phyloP scores from a whole-genome alignment of 2,888 invertebrate genomes.

The Deilephila elpenor region DNA sequence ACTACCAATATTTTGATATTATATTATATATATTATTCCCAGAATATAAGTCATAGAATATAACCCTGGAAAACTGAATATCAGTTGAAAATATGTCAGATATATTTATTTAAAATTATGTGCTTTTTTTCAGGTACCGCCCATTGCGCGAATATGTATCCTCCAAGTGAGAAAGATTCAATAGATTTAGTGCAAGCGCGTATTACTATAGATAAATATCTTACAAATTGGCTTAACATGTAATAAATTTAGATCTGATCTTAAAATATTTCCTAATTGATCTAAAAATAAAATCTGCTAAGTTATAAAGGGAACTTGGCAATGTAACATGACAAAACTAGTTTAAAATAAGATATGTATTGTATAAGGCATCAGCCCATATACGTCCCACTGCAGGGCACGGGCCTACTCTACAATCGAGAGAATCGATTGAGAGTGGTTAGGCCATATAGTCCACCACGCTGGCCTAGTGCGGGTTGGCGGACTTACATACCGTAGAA shows the following conservation, averaged over 20 bases:
- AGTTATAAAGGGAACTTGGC: background rate
- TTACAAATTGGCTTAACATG: slow-evolving; percentile 82
- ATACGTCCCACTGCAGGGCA: no score
- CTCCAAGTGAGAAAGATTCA: slow-evolving; percentile 87
- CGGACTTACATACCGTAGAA: no score
- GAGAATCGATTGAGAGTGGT: no score
- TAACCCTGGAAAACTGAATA: no score
- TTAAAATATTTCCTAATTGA: background rate
- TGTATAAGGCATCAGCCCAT: no score
- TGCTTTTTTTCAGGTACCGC: slow-evolving; percentile 90
- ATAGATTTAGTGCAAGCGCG: slow-evolving; percentile 89
- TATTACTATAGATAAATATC: slow-evolving; percentile 83
- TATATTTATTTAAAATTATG: background rate
- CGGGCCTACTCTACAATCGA: no score
- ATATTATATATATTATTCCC: no score
- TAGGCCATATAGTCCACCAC: no score
- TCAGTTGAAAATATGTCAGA: no score
- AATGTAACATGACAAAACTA: background rate
- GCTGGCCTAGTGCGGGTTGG: no score
- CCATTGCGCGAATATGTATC: slow-evolving; percentile 97
- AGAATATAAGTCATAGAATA: no score
- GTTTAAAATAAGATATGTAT: background rate
- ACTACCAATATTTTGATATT: no score
- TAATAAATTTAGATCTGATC: slow-evolving; percentile 27
- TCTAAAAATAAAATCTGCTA: background rate